Conservation (phyloP, 1,140 invertebrate genomes). For the Drosophila pandora region DNA sequence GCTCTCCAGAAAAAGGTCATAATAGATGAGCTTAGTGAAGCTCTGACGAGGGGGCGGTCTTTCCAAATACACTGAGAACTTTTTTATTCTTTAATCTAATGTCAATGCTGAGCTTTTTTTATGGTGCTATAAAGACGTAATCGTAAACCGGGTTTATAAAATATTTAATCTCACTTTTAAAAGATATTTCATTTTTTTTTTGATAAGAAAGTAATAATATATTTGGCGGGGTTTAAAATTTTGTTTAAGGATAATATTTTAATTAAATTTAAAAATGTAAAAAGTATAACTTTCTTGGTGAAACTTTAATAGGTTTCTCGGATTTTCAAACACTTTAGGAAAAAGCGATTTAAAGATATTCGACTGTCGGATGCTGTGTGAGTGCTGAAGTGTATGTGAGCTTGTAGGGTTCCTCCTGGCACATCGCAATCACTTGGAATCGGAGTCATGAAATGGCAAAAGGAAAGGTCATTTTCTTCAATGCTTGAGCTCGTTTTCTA, state of each 20-base stretch:
- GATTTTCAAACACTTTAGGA: neutral
- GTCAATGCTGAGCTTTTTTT: too few species aligned
- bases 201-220: too few species aligned
- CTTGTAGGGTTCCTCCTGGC: constrained; percentile 37
- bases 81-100: neutral
- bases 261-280: too few species aligned
- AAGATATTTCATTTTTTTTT: neutral
- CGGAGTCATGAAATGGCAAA: constrained; percentile 67
- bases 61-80: constrained; percentile 18
- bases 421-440: constrained; percentile 67
- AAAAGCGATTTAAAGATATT: constrained; percentile 10
- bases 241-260: neutral
- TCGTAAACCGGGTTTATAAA: neutral
- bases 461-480: constrained; percentile 79
- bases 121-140: neutral
- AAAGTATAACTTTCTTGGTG: neutral
- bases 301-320: neutral
- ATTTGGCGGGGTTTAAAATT: neutral
- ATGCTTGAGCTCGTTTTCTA: constrained; percentile 67
- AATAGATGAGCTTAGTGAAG: constrained; percentile 75
- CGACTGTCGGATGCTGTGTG: constrained; percentile 4
- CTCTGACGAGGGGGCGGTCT: constrained; percentile 15
- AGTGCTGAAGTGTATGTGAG: constrained; percentile 9
- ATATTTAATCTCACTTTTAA: neutral
- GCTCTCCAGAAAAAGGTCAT: constrained; percentile 78